Percentiles rank a stretch among this genome's conserved stretches.
Evolutionary conservation across 2,797 vertebrate genomes (phyloP).

Genomic region (Phyllotis vaccarum): DNA sequence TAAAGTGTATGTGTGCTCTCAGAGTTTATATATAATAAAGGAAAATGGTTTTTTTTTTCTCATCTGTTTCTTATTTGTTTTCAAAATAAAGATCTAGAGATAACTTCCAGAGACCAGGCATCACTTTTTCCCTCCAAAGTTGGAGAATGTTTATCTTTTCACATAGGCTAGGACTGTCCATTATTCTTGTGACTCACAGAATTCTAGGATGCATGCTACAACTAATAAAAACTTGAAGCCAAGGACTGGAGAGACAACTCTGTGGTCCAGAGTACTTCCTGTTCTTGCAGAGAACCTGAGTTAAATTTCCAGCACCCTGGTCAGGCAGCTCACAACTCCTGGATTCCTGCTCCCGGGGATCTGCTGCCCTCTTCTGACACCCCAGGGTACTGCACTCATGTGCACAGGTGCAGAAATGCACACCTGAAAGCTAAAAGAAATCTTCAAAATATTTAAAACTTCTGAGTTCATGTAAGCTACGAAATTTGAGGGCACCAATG

Average conservation of each 20-base stretch:
- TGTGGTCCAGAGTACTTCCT: background rate
- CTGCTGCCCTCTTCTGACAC: background rate
- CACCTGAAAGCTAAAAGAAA: background rate
- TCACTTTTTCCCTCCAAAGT: background rate
- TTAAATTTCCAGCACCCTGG: background rate
- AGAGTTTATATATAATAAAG: slow-evolving; percentile 1
- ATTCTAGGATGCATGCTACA: slow-evolving; percentile 32
- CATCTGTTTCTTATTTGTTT: slow-evolving; percentile 52
- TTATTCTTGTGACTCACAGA: slow-evolving; percentile 41
- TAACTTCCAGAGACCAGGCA: slow-evolving; percentile 38
- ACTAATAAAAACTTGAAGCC: background rate
- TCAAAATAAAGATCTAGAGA: slow-evolving; percentile 53
- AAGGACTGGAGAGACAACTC: background rate
- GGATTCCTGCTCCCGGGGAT: background rate
- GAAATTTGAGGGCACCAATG: background rate
- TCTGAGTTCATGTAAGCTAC: slow-evolving; percentile 44
- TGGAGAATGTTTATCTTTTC: slow-evolving; percentile 18
- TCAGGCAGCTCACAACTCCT: background rate
- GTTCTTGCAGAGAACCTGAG: background rate
- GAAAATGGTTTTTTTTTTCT: background rate
- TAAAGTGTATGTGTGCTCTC: slow-evolving; percentile 9
- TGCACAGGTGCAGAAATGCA: background rate
- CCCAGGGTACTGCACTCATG: background rate
- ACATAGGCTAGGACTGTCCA: background rate
- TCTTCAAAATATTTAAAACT: background rate